Base-by-base conservation (phyloP, 2,888 invertebrate species). In the Mimumesa dahlbomi region DNA sequence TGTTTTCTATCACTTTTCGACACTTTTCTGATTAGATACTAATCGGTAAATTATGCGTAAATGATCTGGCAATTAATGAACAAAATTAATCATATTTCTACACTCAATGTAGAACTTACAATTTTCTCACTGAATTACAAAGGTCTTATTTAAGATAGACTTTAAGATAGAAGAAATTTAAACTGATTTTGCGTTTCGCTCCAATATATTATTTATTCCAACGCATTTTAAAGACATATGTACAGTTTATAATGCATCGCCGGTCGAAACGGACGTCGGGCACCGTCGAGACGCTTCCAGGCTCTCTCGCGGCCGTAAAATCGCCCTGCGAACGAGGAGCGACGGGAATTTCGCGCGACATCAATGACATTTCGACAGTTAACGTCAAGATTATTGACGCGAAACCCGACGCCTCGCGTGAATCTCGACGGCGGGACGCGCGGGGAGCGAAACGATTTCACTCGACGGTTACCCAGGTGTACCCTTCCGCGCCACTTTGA, bases 291-390 rank as follows among this genome's bases (percentile, higher is more conserved):
- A n/a, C 40, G 31, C 19, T 52, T 61, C 69, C 49, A 59, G 42
- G 64, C 42, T 25, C 25, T 38, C 59, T 57, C 73, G 75, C 59
- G 74, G 68, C 69, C 82, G 56, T 84, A 77, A 82, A 84, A 77
- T 64, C 71, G 65, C 50, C 46, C 65, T 71, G 50, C 59, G 52
- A 59, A 72, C 67, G 67, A 66, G 69, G 49, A 62, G 48, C 43
- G 65, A 49, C 62, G 52, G 64, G 69, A 65, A 74, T 76, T 54
- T 43, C 58, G 70, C 75, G 75, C 58, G 70, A 73, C 81, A 79
- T 82, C 79, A 68, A 71, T 74, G 75, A 77, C 83, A 77, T 76
- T 75, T 82, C 69, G 74, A 76, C 62, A 75, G 75, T 83, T 77
- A 84, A 83, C 74, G 73, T 74, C 81, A 69, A 40, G 66, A 81